Percentiles rank a stretch among this genome's conserved stretches.
phyloP scores from a whole-genome alignment of 37 sponge, comb jelly and placozoan genomes.

The Ianthella basta region DNA sequence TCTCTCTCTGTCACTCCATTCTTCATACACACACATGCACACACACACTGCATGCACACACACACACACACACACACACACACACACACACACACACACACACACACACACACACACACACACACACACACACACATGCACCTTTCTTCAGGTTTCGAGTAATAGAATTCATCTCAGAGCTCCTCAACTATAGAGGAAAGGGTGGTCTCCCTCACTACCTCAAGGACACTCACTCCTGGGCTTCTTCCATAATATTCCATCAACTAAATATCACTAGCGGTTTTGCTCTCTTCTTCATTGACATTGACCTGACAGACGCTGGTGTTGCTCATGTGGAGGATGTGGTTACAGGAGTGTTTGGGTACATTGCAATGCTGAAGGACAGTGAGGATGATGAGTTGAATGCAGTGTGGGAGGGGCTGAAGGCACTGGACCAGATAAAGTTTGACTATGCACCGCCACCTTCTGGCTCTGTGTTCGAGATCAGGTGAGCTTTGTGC shows the following conservation, averaged over 20 bases:
- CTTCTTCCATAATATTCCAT: conserved; percentile 23
- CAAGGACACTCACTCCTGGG: conserved; percentile 40
- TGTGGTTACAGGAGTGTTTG: conserved; percentile 44
- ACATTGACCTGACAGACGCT: conserved; percentile 41
- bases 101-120: no score
- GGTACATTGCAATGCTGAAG: conserved; percentile 32
- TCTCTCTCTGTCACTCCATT: no score
- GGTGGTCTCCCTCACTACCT: conserved; percentile 54
- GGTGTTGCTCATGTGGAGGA: conserved; percentile 42
- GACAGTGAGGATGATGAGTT: neutral
- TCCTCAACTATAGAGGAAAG: conserved; percentile 57
- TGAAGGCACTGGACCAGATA: neutral
- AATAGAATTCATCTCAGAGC: conserved; percentile 41
- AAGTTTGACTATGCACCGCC: conserved; percentile 41
- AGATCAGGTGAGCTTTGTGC: no score
- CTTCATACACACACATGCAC: no score
- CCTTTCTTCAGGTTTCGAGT: no score
- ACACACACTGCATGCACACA: no score
- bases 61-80: no score
- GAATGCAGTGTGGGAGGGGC: conserved; percentile 36
- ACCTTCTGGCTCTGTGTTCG: no score
- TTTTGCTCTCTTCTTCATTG: conserved; percentile 36
- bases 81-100: no score
- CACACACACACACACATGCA: conserved; percentile 14
- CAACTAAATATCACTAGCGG: conserved; percentile 35